Base-by-base conservation (phyloP, 2,113 vertebrate genomes). In the Agelaius tricolor region DNA sequence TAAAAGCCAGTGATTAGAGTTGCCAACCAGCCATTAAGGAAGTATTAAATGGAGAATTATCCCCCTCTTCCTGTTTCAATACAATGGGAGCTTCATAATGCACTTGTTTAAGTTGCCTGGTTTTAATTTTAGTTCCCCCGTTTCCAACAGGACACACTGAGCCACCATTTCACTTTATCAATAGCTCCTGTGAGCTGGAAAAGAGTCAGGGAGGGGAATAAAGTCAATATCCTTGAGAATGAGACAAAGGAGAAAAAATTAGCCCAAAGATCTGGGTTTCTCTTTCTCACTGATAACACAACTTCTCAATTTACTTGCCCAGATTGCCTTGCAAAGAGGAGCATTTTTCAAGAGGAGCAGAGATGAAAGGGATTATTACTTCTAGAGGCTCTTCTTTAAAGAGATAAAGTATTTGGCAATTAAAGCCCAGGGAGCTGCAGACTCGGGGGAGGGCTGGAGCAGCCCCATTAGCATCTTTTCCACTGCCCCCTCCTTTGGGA, bases 11-110 rank as follows among this genome's bases (percentile, higher is more conserved):
- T 96, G 96, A 97, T 97, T 98, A 97, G 61, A 24, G 85, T 81
- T 96, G 96, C 98, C 97, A 97, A 28, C 95, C 87, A 98, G 88
- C 93, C 97, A 98, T 97, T 97, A 97, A 51, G 90, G 69, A 96
- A 95, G 95, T 76, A 71, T 57, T 74, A 92, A 96, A 96, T 31
- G 88, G 71, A 88, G 96, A 93, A 68, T 77, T 81, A 94, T 71
- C 95, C 93, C 96, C 89, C 82, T 69, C 41, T 94, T 90, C 84
- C 24, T 92, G 89, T 92, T 97, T 96, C 94, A 94, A 63, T 52
- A 97, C 97, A 98, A 97, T 90, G 95, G 94, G 9, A 87, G 86
- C 96, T 97, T 96, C 96, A 92, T 93, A 94, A 95, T 21, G 79
- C 55, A 7, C 84, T 95, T 94, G 90, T 96, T 96, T 93, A 92